Base-by-base conservation (phyloP, 2,797 vertebrate species). In the Cossypha heuglini region DNA sequence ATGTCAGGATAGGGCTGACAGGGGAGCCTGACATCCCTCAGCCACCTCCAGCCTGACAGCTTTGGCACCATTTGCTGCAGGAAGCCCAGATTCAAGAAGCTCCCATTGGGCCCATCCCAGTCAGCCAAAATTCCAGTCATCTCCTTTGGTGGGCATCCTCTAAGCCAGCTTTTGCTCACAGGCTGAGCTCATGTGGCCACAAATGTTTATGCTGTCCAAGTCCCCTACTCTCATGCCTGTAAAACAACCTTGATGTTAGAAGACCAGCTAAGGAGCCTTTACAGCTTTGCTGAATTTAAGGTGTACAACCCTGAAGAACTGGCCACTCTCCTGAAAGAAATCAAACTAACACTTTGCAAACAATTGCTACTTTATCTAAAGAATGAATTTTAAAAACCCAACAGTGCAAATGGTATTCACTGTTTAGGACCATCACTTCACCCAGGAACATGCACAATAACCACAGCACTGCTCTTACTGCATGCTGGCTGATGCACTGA, bases 201-300 rank as follows among this genome's bases (percentile, higher is more conserved):
- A 7, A 2, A 1, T 4, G 2, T 21, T 72, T 26, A 37, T 21
- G 6, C 6, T 63, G 35, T 11, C 26, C 69, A 37, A 62, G 58
- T 62, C 57, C 93, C 19, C 43, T 73, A 8, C 16, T 57, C 29
- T 16, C 0, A 0, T 5, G 4, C 15, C 43, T 67, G 28, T 46
- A 24, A 72, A 69, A 38, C 15, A 8, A 14, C 38, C 4, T 2
- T 8, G 18, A n/a, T 4, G 3, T 20, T 37, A 38, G 11, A 7
- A 72, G 8, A 40, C 59, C 48, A 21, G 9, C 8, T 28, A 71
- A 28, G n/a, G 31, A 62, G 43, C 18, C 42, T 10, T 6, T 3
- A 7, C 0, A 0, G 5, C 38, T 12, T 9, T 5, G 7, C 54
- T 55, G 22, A 82, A 72, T 62, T 82, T n/a, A 43, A 54, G 9